These are phyloP conservation scores for Plemyria rubiginata DNA, from an alignment of 2,888 invertebrate species.

Conservation along the genomic window DNA sequence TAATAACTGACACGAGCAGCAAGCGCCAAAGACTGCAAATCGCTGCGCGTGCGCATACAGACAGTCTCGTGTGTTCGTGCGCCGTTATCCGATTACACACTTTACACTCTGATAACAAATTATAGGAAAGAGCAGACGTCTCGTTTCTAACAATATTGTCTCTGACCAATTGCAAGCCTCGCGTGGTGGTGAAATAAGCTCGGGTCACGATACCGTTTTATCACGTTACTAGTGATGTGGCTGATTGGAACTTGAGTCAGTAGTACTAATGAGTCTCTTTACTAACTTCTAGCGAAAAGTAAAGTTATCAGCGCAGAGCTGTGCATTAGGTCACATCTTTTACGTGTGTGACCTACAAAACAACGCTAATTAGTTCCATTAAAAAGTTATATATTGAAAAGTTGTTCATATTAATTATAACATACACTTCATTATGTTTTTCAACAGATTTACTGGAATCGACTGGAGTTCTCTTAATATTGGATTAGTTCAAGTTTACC, in stretches of 20 bases:
- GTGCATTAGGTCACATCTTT: too few species aligned
- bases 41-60: slow-evolving; percentile 60
- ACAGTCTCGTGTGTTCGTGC: slow-evolving; percentile 47
- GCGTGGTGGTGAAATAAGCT: slow-evolving; percentile 36
- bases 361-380: too few species aligned
- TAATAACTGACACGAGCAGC: slow-evolving; percentile 57
- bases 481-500: too few species aligned
- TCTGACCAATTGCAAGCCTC: slow-evolving; percentile 57
- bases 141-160: slow-evolving; percentile 65
- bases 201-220: slow-evolving; percentile 46
- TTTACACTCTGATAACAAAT: slow-evolving; percentile 64
- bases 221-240: slow-evolving; percentile 32
- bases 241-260: background rate
- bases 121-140: slow-evolving; percentile 46
- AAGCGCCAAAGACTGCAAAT: slow-evolving; percentile 50
- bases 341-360: too few species aligned
- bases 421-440: too few species aligned
- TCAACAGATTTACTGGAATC: too few species aligned
- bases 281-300: too few species aligned
- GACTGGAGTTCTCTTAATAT: too few species aligned
- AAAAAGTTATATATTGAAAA: too few species aligned
- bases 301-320: too few species aligned
- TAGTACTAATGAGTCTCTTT: too few species aligned
- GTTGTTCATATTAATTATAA: too few species aligned
- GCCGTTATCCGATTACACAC: slow-evolving; percentile 69